Evolutionary conservation across 2,113 vertebrate species (phyloP).

Genomic region (Chrysemys picta): DNA sequence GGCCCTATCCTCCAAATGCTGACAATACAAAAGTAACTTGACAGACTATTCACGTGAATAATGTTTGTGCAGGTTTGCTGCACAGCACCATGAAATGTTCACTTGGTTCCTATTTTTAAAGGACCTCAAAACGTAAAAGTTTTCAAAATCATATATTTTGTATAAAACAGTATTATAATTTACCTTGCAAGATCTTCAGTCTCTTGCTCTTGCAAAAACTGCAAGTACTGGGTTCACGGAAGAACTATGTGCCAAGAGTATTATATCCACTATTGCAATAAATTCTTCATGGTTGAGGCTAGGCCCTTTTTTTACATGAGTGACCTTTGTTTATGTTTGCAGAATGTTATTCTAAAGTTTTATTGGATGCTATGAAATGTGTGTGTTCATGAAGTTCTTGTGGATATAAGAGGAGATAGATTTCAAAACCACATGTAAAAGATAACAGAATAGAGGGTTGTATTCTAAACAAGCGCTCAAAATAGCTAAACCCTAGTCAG

Average conservation of each 20-base stretch:
- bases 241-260: constrained; percentile 54
- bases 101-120: neutral
- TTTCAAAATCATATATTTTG: neutral
- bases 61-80: neutral
- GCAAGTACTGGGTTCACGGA: constrained; percentile 27
- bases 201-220: constrained; percentile 31
- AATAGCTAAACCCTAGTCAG: neutral
- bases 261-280: constrained; percentile 58
- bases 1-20: neutral
- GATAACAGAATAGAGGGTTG: neutral
- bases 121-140: neutral
- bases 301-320: constrained; percentile 50
- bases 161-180: constrained; percentile 29
- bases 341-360: constrained; percentile 58
- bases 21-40: neutral
- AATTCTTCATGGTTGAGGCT: constrained; percentile 73
- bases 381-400: constrained; percentile 44
- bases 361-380: constrained; percentile 60
- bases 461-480: neutral
- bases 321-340: constrained; percentile 60
- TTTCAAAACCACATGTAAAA: constrained; percentile 20
- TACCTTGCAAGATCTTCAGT: constrained; percentile 34
- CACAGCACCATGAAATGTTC: neutral
- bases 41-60: neutral
- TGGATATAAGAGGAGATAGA: constrained; percentile 13